Evolutionary conservation across 1,140 invertebrate species (phyloP).

Genomic region (Apis mellifera): DNA sequence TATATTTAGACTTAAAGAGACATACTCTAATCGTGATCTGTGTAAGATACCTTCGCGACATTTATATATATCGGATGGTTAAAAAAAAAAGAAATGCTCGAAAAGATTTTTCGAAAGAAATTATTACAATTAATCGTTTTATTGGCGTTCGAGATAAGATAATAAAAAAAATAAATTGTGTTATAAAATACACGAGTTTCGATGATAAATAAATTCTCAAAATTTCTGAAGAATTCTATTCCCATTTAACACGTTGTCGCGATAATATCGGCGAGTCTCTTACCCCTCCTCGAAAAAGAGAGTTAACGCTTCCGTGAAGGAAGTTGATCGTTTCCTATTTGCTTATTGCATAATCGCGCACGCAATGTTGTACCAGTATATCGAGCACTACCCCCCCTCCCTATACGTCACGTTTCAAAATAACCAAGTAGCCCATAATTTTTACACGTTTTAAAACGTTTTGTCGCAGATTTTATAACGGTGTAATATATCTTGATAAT

Average conservation of each 20-base stretch:
- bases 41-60: constrained; percentile 42
- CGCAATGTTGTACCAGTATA: constrained; percentile 44
- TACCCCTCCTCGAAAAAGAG: constrained; percentile 28
- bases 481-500: too few relatives aligned
- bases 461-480: background rate
- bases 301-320: constrained; percentile 56
- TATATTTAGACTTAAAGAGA: constrained; percentile 79
- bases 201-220: too few relatives aligned
- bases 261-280: constrained; percentile 41
- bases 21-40: constrained; percentile 68
- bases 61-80: constrained; percentile 8
- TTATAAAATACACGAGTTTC: too few relatives aligned
- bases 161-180: too few relatives aligned
- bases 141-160: too few relatives aligned
- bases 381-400: constrained; percentile 32
- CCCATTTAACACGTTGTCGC: constrained; percentile 33
- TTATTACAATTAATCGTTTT: too few relatives aligned
- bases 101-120: too few relatives aligned
- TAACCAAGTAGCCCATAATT: background rate
- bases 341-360: constrained; percentile 64
- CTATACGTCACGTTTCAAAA: constrained; percentile 10
- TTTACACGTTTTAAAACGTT: background rate
- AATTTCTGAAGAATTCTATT: constrained; percentile 11
- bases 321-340: constrained; percentile 65
- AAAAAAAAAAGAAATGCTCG: background rate